These are phyloP conservation scores for Zaprionus lachaisei DNA, from an alignment of 1,140 invertebrate species.

Conservation along the genomic window DNA sequence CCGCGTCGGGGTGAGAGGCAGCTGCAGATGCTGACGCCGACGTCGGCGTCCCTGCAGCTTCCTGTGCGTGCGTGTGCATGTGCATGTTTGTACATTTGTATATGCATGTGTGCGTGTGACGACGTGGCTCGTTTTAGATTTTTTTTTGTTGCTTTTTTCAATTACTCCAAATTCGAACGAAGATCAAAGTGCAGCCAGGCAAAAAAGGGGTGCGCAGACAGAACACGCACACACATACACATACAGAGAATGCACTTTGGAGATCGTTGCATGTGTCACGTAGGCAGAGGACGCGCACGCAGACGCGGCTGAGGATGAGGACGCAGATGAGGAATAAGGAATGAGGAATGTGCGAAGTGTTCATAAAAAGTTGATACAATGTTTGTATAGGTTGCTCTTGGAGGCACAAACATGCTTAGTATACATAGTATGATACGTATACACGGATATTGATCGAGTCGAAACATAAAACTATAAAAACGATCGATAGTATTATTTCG, in stretches of 20 bases:
- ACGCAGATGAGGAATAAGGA: not conserved
- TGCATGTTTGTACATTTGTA: not conserved
- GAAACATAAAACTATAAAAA: too few relatives aligned
- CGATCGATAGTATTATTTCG: too few relatives aligned
- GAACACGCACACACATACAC: not conserved
- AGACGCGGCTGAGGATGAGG: too few relatives aligned
- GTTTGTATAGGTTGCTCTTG: not conserved
- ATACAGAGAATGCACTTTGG: not conserved
- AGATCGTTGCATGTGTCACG: constrained; percentile 39
- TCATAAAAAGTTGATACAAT: not conserved
- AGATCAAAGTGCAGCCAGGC: constrained; percentile 39
- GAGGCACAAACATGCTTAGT: not conserved
- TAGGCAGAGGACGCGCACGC: constrained; percentile 15
- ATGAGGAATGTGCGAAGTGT: not conserved
- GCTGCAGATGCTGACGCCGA: not conserved
- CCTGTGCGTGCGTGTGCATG: not conserved
- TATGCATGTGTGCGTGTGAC: not conserved
- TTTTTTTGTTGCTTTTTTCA: constrained; percentile 25
- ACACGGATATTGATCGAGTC: too few relatives aligned
- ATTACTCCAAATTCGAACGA: constrained; percentile 27
- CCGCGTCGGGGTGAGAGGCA: constrained; percentile 41
- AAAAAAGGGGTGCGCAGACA: constrained; percentile 6
- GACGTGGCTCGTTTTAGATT: constrained; percentile 11
- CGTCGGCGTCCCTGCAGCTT: not conserved
- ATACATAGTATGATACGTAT: too few relatives aligned